Conservation (phyloP, 2,888 invertebrate genomes). For the Chouioia cunea region DNA sequence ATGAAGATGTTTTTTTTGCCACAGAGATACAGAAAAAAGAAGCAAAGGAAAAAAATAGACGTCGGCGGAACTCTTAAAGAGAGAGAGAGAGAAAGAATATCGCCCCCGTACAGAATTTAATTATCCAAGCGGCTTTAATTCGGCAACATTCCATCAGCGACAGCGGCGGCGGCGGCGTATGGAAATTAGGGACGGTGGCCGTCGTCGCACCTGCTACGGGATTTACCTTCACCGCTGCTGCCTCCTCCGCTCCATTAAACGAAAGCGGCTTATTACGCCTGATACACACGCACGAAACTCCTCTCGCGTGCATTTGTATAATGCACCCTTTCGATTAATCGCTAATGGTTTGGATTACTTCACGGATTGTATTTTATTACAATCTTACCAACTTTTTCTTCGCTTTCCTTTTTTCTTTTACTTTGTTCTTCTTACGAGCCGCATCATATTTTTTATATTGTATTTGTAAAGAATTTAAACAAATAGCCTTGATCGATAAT, state of each 20-base stretch:
- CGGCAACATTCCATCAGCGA: slow-evolving; percentile 44
- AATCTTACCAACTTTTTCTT: slow-evolving; percentile 8
- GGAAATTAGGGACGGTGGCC: slow-evolving; percentile 43
- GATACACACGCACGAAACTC: neutral
- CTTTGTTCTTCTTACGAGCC: neutral
- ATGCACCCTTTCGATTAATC: slow-evolving; percentile 38
- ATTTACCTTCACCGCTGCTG: neutral
- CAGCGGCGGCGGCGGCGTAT: slow-evolving; percentile 35
- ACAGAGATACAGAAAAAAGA: neutral
- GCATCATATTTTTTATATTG: slow-evolving; percentile 24
- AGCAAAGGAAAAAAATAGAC: slow-evolving; percentile 21
- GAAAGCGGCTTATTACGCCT: slow-evolving; percentile 46
- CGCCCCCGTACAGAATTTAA: slow-evolving; percentile 45
- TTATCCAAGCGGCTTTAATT: slow-evolving; percentile 47
- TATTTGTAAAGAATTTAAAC: slow-evolving; percentile 33
- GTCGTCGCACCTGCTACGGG: slow-evolving; percentile 40
- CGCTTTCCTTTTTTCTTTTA: neutral
- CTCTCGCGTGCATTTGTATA: slow-evolving; percentile 15
- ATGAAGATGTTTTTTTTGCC: slow-evolving; percentile 1
- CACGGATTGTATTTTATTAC: neutral
- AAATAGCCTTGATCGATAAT: slow-evolving; percentile 33
- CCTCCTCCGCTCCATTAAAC: slow-evolving; percentile 34
- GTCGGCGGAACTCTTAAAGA: slow-evolving; percentile 28
- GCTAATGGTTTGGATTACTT: slow-evolving; percentile 42
- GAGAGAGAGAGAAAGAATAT: slow-evolving; percentile 16